Evolutionary conservation across 2,888 invertebrate genomes (phyloP), one percentile per base, ranked within the genome.

Genomic region (Lasiommata megera): DNA sequence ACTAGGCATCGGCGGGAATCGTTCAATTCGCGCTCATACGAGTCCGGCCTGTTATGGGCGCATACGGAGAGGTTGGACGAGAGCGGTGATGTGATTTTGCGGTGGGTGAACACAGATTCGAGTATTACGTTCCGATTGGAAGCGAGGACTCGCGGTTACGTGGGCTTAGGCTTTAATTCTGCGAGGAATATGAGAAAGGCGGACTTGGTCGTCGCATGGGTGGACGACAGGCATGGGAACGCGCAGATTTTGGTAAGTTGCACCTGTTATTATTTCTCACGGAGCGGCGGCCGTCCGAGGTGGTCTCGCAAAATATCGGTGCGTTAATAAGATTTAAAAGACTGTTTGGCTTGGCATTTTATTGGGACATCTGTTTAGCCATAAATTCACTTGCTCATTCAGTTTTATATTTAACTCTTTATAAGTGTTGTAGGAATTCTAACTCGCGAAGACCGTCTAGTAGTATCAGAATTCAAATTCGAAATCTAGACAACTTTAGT

Each of bases 161-260:
- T 97, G 64, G 97, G 96, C 40, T 93, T 97, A 72, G 98, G 97
- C 59, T 96, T 97, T 82, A 96, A 96, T 67, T 93, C 93, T 56
- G 94, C 94, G 76, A 95, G 96, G 63, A 93, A 94, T 67, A 94
- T 96, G 93, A 92, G 93, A 74, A 96, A 95, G 46, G 94, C 96
- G 59, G 97, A 98, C 92, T 94, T 98, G 87, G 94, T 97, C 68
- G 94, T 97, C 77, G 97, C 96, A 60, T 97, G 97, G 97, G 95
- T 97, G 68, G 95, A 96, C 87, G 94, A 95, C 77, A 82, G 82
- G 73, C 88, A 84, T 73, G 88, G 87, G 69, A 87, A 83, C 86
- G 95, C 95, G 70, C 94, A 95, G 85, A 93, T 96, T 84, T 94
- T 96, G 94, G 96, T 96, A 85, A 94, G 94, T 92, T 92, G 53